Conservation (phyloP, 2,888 invertebrate genomes). For the Rhagium mordax region DNA sequence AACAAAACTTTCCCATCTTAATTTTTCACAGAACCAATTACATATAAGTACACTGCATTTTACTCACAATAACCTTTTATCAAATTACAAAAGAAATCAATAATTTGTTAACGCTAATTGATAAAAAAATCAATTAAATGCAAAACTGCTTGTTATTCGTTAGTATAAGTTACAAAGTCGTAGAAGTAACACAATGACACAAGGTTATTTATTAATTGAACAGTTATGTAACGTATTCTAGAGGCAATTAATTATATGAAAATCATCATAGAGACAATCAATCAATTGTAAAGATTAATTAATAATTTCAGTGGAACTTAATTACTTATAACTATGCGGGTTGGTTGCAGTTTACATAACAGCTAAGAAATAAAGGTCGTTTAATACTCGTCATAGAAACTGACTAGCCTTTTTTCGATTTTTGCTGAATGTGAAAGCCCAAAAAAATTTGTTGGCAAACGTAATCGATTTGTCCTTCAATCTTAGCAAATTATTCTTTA, state of each 20-base stretch:
- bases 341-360: not conserved
- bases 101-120: not conserved
- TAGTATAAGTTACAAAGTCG: not conserved
- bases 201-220: conserved; percentile 40
- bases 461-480: too few species aligned
- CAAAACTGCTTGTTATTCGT: not conserved
- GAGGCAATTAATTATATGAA: conserved; percentile 38
- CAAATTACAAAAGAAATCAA: not conserved
- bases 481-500: too few species aligned
- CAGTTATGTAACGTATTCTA: conserved; percentile 38
- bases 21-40: too few species aligned
- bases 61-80: not conserved
- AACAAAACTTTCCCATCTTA: too few species aligned
- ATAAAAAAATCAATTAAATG: not conserved
- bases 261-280: conserved; percentile 29
- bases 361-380: not conserved
- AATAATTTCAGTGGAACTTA: not conserved
- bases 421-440: not conserved
- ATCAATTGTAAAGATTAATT: not conserved
- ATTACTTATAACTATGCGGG: not conserved
- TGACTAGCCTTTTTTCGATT: not conserved
- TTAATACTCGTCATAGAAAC: not conserved
- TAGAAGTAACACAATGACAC: conserved; percentile 6
- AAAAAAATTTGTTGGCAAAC: too few species aligned
- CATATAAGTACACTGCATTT: not conserved